A percentile compares a stretch with the other conserved stretches of the same genome.
These are phyloP conservation scores for Bombus balteatus DNA, from an alignment of 1,140 invertebrate genomes.

Conservation along the genomic window DNA sequence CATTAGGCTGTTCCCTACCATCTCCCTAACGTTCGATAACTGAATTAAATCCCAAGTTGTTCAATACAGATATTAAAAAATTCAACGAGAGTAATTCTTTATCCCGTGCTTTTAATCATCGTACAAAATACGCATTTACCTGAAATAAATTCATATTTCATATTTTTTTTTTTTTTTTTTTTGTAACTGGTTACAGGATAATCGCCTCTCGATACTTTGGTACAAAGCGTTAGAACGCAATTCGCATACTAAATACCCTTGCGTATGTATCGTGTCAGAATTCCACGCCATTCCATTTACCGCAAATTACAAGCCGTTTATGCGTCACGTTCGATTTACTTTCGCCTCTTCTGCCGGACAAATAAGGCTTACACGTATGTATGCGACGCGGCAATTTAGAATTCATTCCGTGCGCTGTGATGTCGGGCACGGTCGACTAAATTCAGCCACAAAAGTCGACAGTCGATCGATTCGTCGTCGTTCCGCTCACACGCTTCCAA, in stretches of 20 bases:
- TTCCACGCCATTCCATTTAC: neutral
- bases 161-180: no score
- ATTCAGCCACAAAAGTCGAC: conserved; percentile 34
- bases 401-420: conserved; percentile 30
- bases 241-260: neutral
- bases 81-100: no score
- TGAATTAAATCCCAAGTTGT: no score
- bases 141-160: no score
- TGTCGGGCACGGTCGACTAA: conserved; percentile 36
- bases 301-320: neutral
- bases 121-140: no score
- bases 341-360: neutral
- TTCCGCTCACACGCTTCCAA: conserved; percentile 18
- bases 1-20: no score
- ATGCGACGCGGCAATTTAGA: conserved; percentile 25
- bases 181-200: no score
- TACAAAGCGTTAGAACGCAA: neutral
- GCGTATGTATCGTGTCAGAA: neutral
- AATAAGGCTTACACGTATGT: conserved; percentile 25
- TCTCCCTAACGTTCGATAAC: no score
- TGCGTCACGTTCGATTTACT: neutral
- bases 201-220: no score
- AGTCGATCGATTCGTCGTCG: conserved; percentile 28
- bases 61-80: no score
- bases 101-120: no score